phyloP scores from a whole-genome alignment of 1,140 invertebrate genomes.

The Drosophila grimshawi region DNA sequence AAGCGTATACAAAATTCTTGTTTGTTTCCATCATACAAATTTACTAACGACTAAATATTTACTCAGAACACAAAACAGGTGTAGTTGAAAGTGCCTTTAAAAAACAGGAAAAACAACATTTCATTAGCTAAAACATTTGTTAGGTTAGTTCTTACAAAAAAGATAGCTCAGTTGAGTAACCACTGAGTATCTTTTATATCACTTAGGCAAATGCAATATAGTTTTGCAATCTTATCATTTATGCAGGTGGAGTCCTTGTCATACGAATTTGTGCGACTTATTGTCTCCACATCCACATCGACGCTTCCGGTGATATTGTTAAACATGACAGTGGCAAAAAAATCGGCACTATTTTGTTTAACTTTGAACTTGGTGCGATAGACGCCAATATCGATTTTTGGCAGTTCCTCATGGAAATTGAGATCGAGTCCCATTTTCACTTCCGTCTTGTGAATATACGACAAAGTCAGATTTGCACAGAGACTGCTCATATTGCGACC shows the following conservation, averaged over 20 bases:
- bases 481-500: slow-evolving; percentile 52
- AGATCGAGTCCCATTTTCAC: slow-evolving; percentile 34
- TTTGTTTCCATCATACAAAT: too few species aligned
- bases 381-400: slow-evolving; percentile 22
- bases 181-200: neutral
- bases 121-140: too few species aligned
- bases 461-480: slow-evolving; percentile 41
- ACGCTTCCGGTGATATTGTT: slow-evolving; percentile 61
- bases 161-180: neutral
- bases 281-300: slow-evolving; percentile 74
- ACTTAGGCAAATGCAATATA: slow-evolving; percentile 84
- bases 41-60: too few species aligned
- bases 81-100: too few species aligned
- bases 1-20: too few species aligned
- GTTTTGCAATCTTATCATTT: slow-evolving; percentile 85
- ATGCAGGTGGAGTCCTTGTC: slow-evolving; percentile 85
- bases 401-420: slow-evolving; percentile 18
- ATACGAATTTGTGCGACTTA: slow-evolving; percentile 88
- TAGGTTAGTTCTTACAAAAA: too few species aligned
- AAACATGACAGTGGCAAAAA: slow-evolving; percentile 86
- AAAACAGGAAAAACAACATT: too few species aligned
- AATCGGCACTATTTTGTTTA: slow-evolving; percentile 84
- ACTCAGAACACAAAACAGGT: too few species aligned
- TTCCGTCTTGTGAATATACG: slow-evolving; percentile 57
- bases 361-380: slow-evolving; percentile 66